Percentiles rank a stretch among this genome's conserved stretches.
Evolutionary conservation across 2,113 vertebrate genomes (phyloP).

Genomic region (Tetrax tetrax): DNA sequence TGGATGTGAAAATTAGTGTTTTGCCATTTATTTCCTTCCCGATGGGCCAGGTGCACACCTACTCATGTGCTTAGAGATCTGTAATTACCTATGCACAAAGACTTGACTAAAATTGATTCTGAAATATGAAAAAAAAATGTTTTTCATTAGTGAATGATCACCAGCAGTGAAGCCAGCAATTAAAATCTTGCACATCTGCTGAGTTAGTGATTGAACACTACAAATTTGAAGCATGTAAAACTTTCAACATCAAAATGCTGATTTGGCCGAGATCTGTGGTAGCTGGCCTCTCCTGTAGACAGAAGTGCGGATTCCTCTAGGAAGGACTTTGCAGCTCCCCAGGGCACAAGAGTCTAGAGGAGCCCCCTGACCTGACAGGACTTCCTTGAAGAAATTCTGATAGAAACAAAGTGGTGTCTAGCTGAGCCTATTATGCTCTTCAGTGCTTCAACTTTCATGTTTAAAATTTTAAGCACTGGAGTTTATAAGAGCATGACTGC

Average conservation of each 20-base stretch:
- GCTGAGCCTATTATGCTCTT: constrained; percentile 8
- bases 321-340: neutral
- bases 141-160: neutral
- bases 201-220: neutral
- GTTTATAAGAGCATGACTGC: neutral
- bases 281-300: neutral
- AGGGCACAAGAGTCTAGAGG: neutral
- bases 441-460: neutral
- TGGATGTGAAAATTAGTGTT: neutral
- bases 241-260: neutral
- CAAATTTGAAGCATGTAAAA: neutral
- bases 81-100: neutral
- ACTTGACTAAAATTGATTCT: neutral
- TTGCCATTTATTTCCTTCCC: neutral
- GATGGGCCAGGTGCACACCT: neutral
- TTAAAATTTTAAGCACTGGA: constrained; percentile 6
- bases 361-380: rapidly evolving
- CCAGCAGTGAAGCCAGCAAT: neutral
- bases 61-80: neutral
- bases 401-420: constrained; percentile 16
- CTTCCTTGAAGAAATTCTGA: neutral
- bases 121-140: neutral
- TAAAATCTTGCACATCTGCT: neutral
- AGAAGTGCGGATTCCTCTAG: neutral
- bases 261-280: neutral